A percentile compares a stretch with the other conserved stretches of the same genome.
Evolutionary conservation across 2,113 vertebrate species (phyloP).

Genomic region (Eclectus roratus): DNA sequence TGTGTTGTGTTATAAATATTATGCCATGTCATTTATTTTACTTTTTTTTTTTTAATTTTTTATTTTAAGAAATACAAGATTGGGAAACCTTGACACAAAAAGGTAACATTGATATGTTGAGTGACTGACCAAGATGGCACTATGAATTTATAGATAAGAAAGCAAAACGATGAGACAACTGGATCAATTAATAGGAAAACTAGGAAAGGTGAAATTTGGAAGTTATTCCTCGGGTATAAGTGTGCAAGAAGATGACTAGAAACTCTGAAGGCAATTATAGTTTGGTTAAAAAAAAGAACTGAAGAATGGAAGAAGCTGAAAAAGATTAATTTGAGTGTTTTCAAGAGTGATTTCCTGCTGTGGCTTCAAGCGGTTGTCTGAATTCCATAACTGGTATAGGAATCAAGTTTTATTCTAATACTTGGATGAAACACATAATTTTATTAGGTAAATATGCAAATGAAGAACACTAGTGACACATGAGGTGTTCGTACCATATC

Average conservation of each 20-base stretch:
- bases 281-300: background rate
- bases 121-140: background rate
- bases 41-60: background rate
- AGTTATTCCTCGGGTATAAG: background rate
- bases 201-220: background rate
- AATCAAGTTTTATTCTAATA: background rate
- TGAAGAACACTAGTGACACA: background rate
- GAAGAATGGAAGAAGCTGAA: background rate
- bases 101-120: background rate
- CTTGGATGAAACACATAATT: background rate
- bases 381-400: background rate
- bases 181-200: background rate
- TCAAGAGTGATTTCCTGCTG: background rate
- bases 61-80: background rate
- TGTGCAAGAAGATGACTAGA: background rate
- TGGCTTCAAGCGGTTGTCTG: background rate
- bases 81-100: background rate
- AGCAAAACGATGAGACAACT: background rate
- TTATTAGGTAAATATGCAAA: background rate
- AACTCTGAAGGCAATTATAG: background rate
- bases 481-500: background rate
- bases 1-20: background rate
- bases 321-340: background rate
- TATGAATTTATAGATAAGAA: background rate
- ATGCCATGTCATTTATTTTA: background rate